Evolutionary conservation across 2,888 invertebrate species (phyloP), one percentile per base, ranked within the genome.

Genomic region (Petrolisthes manimaculis): DNA sequence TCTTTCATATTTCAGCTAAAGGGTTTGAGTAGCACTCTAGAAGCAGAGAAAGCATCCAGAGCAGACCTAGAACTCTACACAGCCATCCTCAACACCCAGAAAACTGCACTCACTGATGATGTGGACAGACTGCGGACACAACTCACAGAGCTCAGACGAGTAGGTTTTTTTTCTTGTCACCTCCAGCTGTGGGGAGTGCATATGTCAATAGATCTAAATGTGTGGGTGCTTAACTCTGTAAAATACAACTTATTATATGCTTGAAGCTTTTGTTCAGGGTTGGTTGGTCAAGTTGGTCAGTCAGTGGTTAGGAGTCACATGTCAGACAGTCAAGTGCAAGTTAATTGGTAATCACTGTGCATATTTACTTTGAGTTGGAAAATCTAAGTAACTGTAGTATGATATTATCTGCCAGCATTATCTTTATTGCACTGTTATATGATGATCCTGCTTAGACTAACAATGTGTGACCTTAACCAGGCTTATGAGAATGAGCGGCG

Each of bases 31-130:
- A 92, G 93, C 89, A 93, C 93, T 69, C 91, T 94, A 87, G 93
- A 93, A 91, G 93, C 93, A 55, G 94, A 94, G 92, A 94, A 94
- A 90, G 93, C 93, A 2, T 93, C 92, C 12, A 91, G 92, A 53
- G 92, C 84, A 92, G 94, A 94, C 91, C 92, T 94, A 78, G 94
- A 94, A 92, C 93, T 94, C 93, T 94, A 94, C 91, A 94, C 94
- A 14, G 93, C 94, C 54, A 94, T 94, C 61, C 92, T 94, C 5
- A 93, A 93, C 91, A 93, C 93, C 0, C 94, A 94, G 92, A 94
- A 94, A 91, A 92, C 92, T 53, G 93, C 93, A 1, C 92, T 94
- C 24, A 93, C 93, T 89, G 93, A 93, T 84, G 94, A 94, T 75
- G 92, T 92, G 14, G 94, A 94, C 83, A 93, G 93, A 90, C 91